These are phyloP conservation scores for Tetranychus piercei DNA, from an alignment of 2,888 invertebrate species.

Conservation along the genomic window DNA sequence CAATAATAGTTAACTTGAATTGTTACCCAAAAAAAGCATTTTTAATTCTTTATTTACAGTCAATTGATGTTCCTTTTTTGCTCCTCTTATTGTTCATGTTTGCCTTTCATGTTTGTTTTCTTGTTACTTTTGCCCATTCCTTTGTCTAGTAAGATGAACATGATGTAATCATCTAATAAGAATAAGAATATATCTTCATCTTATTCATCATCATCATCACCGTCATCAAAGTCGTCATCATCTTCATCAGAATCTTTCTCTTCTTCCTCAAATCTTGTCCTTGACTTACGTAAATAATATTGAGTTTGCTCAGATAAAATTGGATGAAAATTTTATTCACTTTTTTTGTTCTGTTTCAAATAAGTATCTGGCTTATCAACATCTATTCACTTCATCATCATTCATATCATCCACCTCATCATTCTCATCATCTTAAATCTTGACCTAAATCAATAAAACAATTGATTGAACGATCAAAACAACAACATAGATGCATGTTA, in stretches of 20 bases:
- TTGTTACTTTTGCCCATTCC: not conserved
- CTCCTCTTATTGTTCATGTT: no score
- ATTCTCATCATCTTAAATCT: not conserved
- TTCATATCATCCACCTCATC: not conserved
- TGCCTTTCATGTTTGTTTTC: no score
- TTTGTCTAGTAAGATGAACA: not conserved
- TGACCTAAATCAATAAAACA: not conserved
- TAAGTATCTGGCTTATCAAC: not conserved
- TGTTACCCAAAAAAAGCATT: no score
- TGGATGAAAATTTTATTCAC: constrained; percentile 1
- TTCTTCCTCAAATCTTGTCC: not conserved
- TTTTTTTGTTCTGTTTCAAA: not conserved
- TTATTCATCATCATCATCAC: not conserved
- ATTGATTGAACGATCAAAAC: not conserved
- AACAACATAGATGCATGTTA: not conserved
- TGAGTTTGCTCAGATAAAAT: not conserved
- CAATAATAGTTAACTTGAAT: no score
- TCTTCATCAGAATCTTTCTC: not conserved
- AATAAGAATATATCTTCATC: not conserved
- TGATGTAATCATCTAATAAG: not conserved
- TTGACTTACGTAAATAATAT: not conserved
- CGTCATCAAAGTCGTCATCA: not conserved
- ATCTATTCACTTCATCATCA: not conserved
- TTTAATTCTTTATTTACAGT: no score
- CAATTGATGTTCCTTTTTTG: no score